Conservation (phyloP, 2,113 vertebrate genomes). For the Hipposideros armiger region DNA sequence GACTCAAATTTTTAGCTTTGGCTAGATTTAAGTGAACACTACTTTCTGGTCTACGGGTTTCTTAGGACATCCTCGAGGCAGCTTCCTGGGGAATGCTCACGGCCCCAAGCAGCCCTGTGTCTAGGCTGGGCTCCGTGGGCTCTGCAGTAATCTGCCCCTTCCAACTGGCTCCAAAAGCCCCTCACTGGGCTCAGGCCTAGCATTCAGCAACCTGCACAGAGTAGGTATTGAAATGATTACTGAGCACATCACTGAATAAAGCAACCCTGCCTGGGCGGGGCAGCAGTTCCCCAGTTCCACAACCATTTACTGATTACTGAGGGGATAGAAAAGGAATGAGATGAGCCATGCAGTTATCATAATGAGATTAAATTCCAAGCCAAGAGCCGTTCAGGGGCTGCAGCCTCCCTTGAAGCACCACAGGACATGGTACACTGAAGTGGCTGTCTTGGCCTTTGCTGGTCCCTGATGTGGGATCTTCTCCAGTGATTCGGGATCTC, state of each 20-base stretch:
- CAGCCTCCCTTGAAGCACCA: conserved; percentile 32
- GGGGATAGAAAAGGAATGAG: not conserved
- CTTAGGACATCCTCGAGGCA: not conserved
- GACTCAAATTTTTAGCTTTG: not conserved
- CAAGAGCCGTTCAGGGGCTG: not conserved
- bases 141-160: not conserved
- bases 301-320: not conserved
- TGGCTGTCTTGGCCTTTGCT: not conserved
- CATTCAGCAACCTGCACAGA: not conserved
- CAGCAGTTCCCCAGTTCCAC: not conserved
- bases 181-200: not conserved
- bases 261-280: not conserved
- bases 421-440: not conserved
- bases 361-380: conserved; percentile 12
- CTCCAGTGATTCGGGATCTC: conserved; percentile 29
- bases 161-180: not conserved
- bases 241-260: not conserved
- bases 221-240: not conserved
- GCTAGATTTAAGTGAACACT: not conserved
- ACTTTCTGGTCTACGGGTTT: not conserved
- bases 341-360: not conserved
- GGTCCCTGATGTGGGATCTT: not conserved
- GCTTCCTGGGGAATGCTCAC: not conserved
- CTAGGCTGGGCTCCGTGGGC: not conserved
- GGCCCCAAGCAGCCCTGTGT: not conserved